A percentile compares a stretch with the other conserved stretches of the same genome.
These are phyloP conservation scores for Nomada ferruginata DNA, from an alignment of 2,888 invertebrate genomes.

Conservation along the genomic window DNA sequence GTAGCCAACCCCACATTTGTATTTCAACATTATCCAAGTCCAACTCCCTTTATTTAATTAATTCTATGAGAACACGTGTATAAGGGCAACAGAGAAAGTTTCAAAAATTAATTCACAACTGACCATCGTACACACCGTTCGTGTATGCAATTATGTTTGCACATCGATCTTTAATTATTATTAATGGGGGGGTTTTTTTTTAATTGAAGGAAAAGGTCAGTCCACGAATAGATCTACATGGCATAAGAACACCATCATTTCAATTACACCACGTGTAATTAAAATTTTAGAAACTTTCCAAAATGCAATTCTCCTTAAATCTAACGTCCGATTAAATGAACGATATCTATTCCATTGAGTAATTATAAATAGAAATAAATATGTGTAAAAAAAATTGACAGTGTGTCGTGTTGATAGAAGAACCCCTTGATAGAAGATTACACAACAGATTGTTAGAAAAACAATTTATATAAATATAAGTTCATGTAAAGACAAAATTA, in stretches of 20 bases:
- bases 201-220: too few relatives aligned
- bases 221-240: background rate
- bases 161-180: background rate
- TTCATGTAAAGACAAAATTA: slow-evolving; percentile 16
- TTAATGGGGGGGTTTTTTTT: background rate
- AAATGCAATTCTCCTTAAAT: slow-evolving; percentile 28
- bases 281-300: slow-evolving; percentile 53
- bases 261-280: background rate
- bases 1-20: slow-evolving; percentile 79
- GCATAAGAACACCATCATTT: background rate
- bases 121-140: background rate
- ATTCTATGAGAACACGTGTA: slow-evolving; percentile 38
- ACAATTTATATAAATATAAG: slow-evolving; percentile 81
- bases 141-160: background rate
- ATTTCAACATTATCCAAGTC: slow-evolving; percentile 82
- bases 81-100: slow-evolving; percentile 36
- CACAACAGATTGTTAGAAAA: slow-evolving; percentile 82
- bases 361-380: slow-evolving; percentile 22
- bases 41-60: slow-evolving; percentile 76
- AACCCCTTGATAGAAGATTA: slow-evolving; percentile 51
- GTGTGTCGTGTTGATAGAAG: slow-evolving; percentile 57
- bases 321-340: slow-evolving; percentile 31
- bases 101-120: slow-evolving; percentile 44
- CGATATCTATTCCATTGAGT: slow-evolving; percentile 13
- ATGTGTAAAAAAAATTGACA: slow-evolving; percentile 41